Evolutionary conservation across 2,797 vertebrate genomes (phyloP).

Genomic region (Melanotaenia pygmaea): DNA sequence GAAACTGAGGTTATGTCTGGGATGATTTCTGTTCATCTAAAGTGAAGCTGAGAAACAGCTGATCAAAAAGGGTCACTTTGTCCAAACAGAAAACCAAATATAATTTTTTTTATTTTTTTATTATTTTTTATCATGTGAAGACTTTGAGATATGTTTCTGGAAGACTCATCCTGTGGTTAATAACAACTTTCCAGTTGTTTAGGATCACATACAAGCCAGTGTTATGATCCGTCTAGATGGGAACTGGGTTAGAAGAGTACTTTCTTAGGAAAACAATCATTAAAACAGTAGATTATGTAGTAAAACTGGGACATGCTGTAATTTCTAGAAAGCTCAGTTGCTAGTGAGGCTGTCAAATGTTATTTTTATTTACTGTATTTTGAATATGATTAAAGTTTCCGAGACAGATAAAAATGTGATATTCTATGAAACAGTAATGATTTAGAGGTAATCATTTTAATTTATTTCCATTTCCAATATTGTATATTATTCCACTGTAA

Average conservation of each 20-base stretch:
- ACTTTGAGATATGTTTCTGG: not conserved
- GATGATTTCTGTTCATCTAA: conserved; percentile 28
- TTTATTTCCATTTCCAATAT: not conserved
- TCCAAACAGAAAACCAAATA: not conserved
- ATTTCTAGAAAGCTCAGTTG: conserved; percentile 5
- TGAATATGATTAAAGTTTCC: not conserved
- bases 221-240: conserved; percentile 2
- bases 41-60: not conserved
- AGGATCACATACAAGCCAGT: conserved; percentile 7
- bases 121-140: not conserved
- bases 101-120: not conserved
- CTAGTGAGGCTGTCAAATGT: not conserved
- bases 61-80: not conserved
- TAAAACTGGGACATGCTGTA: not conserved
- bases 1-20: conserved; percentile 28
- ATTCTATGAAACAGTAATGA: not conserved
- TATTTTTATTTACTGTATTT: not conserved
- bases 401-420: conserved; percentile 4
- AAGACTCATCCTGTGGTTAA: conserved; percentile 1
- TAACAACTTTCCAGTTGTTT: conserved; percentile 5
- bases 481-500: not conserved
- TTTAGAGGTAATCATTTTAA: not conserved
- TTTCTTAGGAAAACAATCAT: conserved; percentile 10
- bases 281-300: conserved; percentile 6
- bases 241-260: not conserved